These are phyloP conservation scores for Cosmia trapezina DNA, from an alignment of 2,888 invertebrate genomes.

Conservation along the genomic window DNA sequence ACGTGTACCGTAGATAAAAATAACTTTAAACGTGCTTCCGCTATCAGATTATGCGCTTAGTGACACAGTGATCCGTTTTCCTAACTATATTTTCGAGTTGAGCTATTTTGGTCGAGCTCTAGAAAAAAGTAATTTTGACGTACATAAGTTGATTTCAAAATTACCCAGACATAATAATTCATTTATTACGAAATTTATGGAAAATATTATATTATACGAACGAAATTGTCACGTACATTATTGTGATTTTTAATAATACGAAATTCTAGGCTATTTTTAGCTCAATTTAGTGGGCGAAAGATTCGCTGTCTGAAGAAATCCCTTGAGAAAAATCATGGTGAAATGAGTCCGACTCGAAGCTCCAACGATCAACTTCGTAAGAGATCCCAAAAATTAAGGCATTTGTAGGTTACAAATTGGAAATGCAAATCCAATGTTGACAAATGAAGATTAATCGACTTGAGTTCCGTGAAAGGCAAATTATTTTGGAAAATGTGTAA, in stretches of 20 bases:
- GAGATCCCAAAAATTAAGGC: constrained; percentile 18
- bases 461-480: not conserved
- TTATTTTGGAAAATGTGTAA: not conserved
- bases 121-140: not conserved
- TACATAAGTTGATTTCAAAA: not conserved
- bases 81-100: not conserved
- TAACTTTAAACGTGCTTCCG: constrained; percentile 8
- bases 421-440: constrained; percentile 49
- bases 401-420: constrained; percentile 45
- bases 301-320: constrained; percentile 28
- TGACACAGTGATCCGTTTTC: constrained; percentile 19
- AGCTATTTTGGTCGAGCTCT: not conserved
- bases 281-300: constrained; percentile 4
- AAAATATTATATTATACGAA: not conserved
- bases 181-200: not conserved
- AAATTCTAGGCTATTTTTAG: constrained; percentile 11
- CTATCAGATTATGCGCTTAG: not conserved
- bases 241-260: not conserved
- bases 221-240: not conserved
- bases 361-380: constrained; percentile 12
- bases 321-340: constrained; percentile 22
- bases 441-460: constrained; percentile 37
- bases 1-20: constrained; percentile 25
- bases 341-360: constrained; percentile 8
- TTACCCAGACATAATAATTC: not conserved